phyloP scores from a whole-genome alignment of 2,888 invertebrate species.

The Drosophila helvetica region DNA sequence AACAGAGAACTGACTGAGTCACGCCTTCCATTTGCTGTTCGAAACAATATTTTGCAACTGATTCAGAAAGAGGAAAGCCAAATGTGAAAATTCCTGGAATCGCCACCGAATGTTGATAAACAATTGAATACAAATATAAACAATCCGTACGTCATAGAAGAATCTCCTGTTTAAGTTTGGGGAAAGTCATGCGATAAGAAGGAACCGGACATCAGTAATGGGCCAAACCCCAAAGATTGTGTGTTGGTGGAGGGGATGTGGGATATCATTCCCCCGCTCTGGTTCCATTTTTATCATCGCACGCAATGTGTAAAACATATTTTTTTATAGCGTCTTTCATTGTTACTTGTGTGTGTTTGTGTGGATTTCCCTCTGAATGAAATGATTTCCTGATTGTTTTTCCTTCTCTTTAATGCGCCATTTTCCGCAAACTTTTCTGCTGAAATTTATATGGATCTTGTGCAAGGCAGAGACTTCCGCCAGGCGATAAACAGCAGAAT shows the following conservation, averaged over 20 bases:
- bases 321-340: too few species aligned
- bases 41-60: slow-evolving; percentile 32
- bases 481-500: slow-evolving; percentile 41
- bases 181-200: background rate
- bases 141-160: slow-evolving; percentile 24
- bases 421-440: slow-evolving; percentile 63
- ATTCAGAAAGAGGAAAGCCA: slow-evolving; percentile 27
- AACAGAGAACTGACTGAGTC: slow-evolving; percentile 55
- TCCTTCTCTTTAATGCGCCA: slow-evolving; percentile 57
- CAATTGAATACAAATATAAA: slow-evolving; percentile 32
- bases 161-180: background rate
- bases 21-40: slow-evolving; percentile 33
- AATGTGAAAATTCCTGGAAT: background rate
- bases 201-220: background rate
- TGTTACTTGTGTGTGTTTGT: slow-evolving; percentile 46
- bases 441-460: slow-evolving; percentile 13
- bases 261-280: background rate
- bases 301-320: slow-evolving; percentile 58
- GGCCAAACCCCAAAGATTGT: slow-evolving; percentile 5
- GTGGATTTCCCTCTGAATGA: slow-evolving; percentile 12
- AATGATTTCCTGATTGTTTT: slow-evolving; percentile 55
- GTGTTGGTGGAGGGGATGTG: background rate
- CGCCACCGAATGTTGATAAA: slow-evolving; percentile 19
- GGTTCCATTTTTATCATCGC: slow-evolving; percentile 39
- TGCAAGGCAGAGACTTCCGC: slow-evolving; percentile 30